phyloP scores from a whole-genome alignment of 2,888 invertebrate species.

The Drosophila aldrichi region DNA sequence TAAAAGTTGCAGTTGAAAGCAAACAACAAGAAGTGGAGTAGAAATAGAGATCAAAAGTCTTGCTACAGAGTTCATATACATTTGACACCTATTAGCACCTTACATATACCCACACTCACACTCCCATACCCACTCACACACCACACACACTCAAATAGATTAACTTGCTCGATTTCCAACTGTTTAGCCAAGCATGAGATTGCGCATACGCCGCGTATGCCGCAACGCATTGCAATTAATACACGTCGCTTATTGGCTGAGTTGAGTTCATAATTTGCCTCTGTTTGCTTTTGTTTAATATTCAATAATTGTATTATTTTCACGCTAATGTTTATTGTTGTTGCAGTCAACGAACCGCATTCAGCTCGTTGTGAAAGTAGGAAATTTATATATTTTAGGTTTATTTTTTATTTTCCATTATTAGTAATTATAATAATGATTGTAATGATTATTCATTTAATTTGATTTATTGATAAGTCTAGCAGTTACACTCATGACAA shows the following conservation, averaged over 20 bases:
- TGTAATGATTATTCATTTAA: constrained; percentile 25
- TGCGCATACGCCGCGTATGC: constrained; percentile 45
- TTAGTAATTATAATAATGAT: constrained; percentile 35
- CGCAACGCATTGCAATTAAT: constrained; percentile 26
- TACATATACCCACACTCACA: background rate
- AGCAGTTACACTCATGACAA: background rate
- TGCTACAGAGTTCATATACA: constrained; percentile 7
- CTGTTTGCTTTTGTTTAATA: constrained; percentile 28
- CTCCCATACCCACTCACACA: background rate
- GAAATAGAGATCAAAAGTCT: constrained; percentile 3
- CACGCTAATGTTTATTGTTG: constrained; percentile 6
- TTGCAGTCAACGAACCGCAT: constrained; percentile 42
- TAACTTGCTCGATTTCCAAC: constrained; percentile 11
- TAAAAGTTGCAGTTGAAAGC: constrained; percentile 29
- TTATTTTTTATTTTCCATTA: constrained; percentile 22
- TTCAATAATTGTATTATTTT: constrained; percentile 21
- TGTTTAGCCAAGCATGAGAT: constrained; percentile 41
- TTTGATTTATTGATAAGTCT: constrained; percentile 41
- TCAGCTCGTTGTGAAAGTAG: constrained; percentile 49
- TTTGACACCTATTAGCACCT: constrained; percentile 37
- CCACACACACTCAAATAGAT: background rate
- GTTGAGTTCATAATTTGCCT: constrained; percentile 20
- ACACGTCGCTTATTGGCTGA: constrained; percentile 22
- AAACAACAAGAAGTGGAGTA: background rate
- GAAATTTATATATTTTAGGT: constrained; percentile 33